Evolutionary conservation across 1,140 invertebrate genomes (phyloP), one percentile per base, ranked within the genome.

Genomic region (Aporrectodea caliginosa): DNA sequence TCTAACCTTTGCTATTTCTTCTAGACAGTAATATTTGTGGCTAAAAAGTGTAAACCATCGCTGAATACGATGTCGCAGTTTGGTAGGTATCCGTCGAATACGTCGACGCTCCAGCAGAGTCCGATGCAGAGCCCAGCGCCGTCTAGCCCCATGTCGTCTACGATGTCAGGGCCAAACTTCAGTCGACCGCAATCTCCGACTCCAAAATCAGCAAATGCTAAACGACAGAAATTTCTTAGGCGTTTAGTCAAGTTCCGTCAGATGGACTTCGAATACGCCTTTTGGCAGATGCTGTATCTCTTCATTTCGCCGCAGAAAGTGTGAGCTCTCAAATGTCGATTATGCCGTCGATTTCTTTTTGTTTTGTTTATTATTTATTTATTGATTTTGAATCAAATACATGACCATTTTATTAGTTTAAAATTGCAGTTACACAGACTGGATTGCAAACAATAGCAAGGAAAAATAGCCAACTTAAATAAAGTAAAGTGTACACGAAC

Each of bases 201-300:
- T 58, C 43, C 43, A 6, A 58, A 58, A 58, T 83, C 86, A 35
- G 95, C 95, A 70, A 92, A 94, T 73, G 93, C 94, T 1, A 98
- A 98, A 90, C 91, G 95, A 83, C 95, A 95, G 85, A 96, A 96
- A 90, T 98, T 96, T 88, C 88, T 98, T 58, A 90, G 95, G 83
- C 91, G 96, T 84, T 88, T 99, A 58, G 91, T 98, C 32, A 95
- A 97, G 89, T 97, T 87, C 86, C 92, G 95, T 85, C 97, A 99
- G 90, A 99, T 99, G 98, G 98, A 99, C 88, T 99, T 99, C 90
- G 96, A 99, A 87, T 99, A 97, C 91, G 98, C 97, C 1, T 90
- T 94, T 16, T 99, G 97, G 97, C 98, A 99, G 92, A 98, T 99
- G 95, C 89, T 98, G 0, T 98, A 98, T 89, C 90, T 99, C 75